Conservation (phyloP, 1,140 invertebrate genomes). For the Luehdorfia chinensis region DNA sequence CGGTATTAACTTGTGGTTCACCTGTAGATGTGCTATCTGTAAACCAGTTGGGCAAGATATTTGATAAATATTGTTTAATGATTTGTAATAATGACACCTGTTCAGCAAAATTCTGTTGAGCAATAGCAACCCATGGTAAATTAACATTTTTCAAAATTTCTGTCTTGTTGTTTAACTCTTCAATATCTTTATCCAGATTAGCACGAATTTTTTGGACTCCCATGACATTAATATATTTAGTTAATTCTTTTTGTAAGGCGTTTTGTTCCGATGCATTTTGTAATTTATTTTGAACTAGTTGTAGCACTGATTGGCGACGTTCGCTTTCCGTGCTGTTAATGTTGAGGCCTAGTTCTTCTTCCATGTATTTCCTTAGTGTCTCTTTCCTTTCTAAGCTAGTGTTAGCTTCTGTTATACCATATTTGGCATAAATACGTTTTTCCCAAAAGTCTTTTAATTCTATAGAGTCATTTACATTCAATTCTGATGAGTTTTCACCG, state of each 20-base stretch:
- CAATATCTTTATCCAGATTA: slow-evolving; percentile 42
- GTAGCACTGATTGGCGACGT: slow-evolving; percentile 46
- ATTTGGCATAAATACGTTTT: slow-evolving; percentile 53
- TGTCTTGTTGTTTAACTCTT: slow-evolving; percentile 52
- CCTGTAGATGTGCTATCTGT: no score
- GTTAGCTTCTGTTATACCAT: slow-evolving; percentile 46
- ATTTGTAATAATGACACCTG: slow-evolving; percentile 44
- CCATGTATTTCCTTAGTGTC: slow-evolving; percentile 43
- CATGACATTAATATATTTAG: slow-evolving; percentile 42
- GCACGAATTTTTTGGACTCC: slow-evolving; percentile 40
- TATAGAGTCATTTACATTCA: slow-evolving; percentile 38
- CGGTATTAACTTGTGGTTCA: no score
- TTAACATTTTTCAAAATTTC: slow-evolving; percentile 39
- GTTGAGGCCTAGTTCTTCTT: slow-evolving; percentile 51
- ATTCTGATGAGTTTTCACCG: slow-evolving; percentile 22
- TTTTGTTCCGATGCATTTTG: slow-evolving; percentile 32
- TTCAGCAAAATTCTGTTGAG: slow-evolving; percentile 40
- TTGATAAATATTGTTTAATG: slow-evolving; percentile 42
- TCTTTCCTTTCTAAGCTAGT: slow-evolving; percentile 46
- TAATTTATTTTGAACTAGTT: slow-evolving; percentile 49
- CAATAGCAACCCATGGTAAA: slow-evolving; percentile 35
- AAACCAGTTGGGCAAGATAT: slow-evolving; percentile 43
- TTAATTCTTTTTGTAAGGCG: slow-evolving; percentile 41
- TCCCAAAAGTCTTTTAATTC: slow-evolving; percentile 60
- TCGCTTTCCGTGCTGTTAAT: slow-evolving; percentile 53